Conservation (phyloP, 2,797 vertebrate species). For the Esox lucius region DNA sequence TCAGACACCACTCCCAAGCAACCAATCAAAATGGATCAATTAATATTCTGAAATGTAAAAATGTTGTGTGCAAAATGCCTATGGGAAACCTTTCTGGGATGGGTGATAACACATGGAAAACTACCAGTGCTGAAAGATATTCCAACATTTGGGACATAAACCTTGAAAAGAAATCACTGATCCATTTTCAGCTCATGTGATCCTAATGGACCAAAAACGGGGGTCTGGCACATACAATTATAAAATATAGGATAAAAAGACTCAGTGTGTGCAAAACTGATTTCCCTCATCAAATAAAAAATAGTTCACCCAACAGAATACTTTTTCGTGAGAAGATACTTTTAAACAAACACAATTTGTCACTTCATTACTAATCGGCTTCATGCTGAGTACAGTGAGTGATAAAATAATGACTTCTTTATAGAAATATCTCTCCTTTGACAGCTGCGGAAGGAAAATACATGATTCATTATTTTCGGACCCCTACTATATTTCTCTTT, state of each 20-base stretch:
- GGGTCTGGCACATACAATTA: too few species aligned
- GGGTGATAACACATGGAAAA: too few species aligned
- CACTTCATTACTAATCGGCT: conserved; percentile 55
- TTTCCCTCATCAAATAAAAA: conserved; percentile 27
- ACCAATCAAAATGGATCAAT: neutral
- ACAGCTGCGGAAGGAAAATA: conserved; percentile 62
- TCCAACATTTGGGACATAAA: too few species aligned
- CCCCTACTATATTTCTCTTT: conserved; percentile 60
- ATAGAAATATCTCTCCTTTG: conserved; percentile 30
- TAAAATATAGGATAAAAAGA: neutral
- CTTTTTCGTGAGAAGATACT: conserved; percentile 28
- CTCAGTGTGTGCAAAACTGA: conserved; percentile 1
- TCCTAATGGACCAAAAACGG: too few species aligned
- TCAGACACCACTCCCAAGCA: conserved; percentile 3
- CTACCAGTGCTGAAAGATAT: too few species aligned
- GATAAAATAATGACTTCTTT: conserved; percentile 67
- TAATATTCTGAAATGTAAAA: neutral
- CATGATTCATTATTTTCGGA: conserved; percentile 64
- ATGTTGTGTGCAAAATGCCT: neutral
- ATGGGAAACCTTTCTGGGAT: too few species aligned
- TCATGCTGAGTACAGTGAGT: conserved; percentile 55
- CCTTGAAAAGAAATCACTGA: too few species aligned
- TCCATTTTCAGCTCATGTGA: too few species aligned
- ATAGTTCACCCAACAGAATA: conserved; percentile 33
- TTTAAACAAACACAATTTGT: conserved; percentile 61